Percentiles rank a stretch among this genome's conserved stretches.
These are phyloP conservation scores for Chrysotoxum bicinctum DNA, from an alignment of 2,888 invertebrate species.

Conservation along the genomic window DNA sequence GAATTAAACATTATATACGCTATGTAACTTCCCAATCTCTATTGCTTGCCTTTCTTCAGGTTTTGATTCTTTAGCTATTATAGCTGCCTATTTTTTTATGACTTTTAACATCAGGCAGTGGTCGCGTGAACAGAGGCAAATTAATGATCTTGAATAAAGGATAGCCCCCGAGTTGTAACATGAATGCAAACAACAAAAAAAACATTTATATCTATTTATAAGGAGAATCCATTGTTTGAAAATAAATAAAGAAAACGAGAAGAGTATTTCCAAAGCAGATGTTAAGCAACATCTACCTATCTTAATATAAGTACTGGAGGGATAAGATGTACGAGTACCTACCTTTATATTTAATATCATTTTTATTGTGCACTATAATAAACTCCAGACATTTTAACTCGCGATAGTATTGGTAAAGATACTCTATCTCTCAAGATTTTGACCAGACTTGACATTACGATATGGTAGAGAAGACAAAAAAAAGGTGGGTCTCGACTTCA, in stretches of 20 bases:
- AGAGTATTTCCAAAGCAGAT: not conserved
- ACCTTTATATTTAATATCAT: too few species aligned
- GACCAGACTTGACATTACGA: too few species aligned
- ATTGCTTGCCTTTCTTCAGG: conserved; percentile 3
- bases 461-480: too few species aligned
- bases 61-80: conserved; percentile 44
- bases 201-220: not conserved
- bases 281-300: too few species aligned
- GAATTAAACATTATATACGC: not conserved
- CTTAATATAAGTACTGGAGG: too few species aligned
- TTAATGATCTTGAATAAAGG: conserved; percentile 39
- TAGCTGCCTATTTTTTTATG: not conserved
- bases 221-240: conserved; percentile 27
- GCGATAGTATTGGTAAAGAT: too few species aligned
- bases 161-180: conserved; percentile 18
- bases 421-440: too few species aligned
- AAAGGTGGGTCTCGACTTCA: too few species aligned
- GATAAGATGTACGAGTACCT: too few species aligned
- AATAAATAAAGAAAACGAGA: not conserved
- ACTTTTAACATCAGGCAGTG: conserved; percentile 53
- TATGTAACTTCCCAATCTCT: not conserved
- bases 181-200: conserved; percentile 10
- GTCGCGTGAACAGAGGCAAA: conserved; percentile 57
- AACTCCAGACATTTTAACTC: too few species aligned
- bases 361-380: too few species aligned